Conservation (phyloP, 2,113 vertebrate species). For the Colius striatus region DNA sequence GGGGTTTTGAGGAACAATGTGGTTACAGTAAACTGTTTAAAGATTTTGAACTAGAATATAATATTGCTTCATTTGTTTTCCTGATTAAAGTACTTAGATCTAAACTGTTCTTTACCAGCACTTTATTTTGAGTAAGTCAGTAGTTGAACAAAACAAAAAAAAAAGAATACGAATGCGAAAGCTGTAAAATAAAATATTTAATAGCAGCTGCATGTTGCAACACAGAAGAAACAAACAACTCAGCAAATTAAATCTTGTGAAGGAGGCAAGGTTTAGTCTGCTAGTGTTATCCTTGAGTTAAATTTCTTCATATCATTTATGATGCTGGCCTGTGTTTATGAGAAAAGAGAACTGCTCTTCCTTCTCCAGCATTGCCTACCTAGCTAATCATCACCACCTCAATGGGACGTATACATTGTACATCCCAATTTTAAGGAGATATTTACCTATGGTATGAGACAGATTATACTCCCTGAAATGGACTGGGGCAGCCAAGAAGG, state of each 20-base stretch:
- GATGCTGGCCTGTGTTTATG: neutral
- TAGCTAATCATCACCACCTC: too few relatives aligned
- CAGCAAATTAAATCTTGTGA: neutral
- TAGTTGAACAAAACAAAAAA: neutral
- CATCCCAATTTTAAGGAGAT: neutral
- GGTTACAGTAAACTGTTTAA: neutral
- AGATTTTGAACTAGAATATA: neutral
- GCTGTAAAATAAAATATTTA: neutral
- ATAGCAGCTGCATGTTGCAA: neutral
- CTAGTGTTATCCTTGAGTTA: neutral
- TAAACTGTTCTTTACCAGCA: neutral
- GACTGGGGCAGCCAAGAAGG: neutral
- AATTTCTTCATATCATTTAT: neutral
- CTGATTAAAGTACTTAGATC: neutral
- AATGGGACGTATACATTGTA: fast-evolving
- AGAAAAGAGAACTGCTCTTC: neutral
- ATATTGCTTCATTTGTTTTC: neutral
- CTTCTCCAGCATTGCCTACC: neutral
- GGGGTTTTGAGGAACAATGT: neutral
- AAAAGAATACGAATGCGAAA: neutral
- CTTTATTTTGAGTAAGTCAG: neutral
- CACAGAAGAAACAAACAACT: neutral
- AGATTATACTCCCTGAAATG: neutral
- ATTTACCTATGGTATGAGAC: neutral
- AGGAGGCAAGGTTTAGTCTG: neutral